Percentiles rank a stretch among this genome's conserved stretches.
Evolutionary conservation across 2,888 invertebrate genomes (phyloP).

Genomic region (Odontocolon sp.): DNA sequence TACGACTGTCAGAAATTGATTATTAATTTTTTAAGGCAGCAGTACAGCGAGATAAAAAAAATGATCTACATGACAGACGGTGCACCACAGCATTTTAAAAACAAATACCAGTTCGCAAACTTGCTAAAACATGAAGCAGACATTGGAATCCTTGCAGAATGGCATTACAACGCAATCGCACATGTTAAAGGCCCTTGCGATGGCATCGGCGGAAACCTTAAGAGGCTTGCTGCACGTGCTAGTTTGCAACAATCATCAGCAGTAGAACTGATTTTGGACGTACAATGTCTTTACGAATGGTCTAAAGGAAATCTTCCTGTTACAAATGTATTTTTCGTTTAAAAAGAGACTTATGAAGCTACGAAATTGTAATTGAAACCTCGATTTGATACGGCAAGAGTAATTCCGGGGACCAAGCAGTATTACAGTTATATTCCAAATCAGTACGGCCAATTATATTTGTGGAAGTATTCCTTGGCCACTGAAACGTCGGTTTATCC

Average conservation of each 20-base stretch:
- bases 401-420: constrained; percentile 7
- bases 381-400: constrained; percentile 8
- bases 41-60: constrained; percentile 17
- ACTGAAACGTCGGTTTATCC: not conserved
- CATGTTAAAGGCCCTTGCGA: constrained; percentile 70
- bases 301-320: not conserved
- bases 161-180: constrained; percentile 65
- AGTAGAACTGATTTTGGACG: constrained; percentile 7
- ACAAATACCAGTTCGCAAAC: constrained; percentile 52
- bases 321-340: constrained; percentile 12
- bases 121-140: constrained; percentile 47
- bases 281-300: constrained; percentile 4
- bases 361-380: constrained; percentile 22
- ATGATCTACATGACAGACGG: constrained; percentile 54
- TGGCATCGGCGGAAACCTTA: constrained; percentile 60
- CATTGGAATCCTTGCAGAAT: constrained; percentile 64
- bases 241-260: constrained; percentile 17
- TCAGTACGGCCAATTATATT: constrained; percentile 5
- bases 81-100: constrained; percentile 51
- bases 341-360: not conserved
- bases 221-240: constrained; percentile 22
- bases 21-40: constrained; percentile 15
- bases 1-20: constrained; percentile 31
- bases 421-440: constrained; percentile 16
- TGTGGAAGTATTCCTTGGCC: not conserved